These are phyloP conservation scores for Thamnophis sirtalis DNA, from an alignment of 2,113 vertebrate genomes.

Conservation along the genomic window DNA sequence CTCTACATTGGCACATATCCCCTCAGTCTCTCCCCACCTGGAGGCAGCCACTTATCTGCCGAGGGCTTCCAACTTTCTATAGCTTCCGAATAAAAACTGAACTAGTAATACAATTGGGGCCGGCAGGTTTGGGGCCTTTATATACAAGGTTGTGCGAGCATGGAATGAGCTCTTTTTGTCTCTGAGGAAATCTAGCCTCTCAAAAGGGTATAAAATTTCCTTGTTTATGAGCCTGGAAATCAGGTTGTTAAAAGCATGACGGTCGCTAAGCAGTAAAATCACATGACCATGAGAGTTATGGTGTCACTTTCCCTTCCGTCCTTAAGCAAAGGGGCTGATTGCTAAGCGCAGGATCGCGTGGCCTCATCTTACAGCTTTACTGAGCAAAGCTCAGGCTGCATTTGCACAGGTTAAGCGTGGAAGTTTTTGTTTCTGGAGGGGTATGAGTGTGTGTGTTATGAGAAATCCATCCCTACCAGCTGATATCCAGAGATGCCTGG, in stretches of 20 bases:
- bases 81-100: not conserved
- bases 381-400: not conserved
- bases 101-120: not conserved
- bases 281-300: not conserved
- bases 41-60: not conserved
- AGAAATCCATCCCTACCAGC: not conserved
- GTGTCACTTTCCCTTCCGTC: not conserved
- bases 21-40: not conserved
- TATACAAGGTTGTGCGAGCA: not conserved
- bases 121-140: not conserved
- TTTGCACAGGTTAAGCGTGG: not conserved
- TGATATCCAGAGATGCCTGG: not conserved
- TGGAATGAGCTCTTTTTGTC: not conserved
- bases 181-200: not conserved
- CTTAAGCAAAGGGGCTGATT: not conserved
- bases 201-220: not conserved
- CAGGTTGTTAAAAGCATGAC: not conserved
- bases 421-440: not conserved
- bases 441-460: not conserved
- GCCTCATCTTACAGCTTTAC: not conserved
- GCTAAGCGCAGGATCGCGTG: not conserved
- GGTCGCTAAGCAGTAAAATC: not conserved
- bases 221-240: not conserved
- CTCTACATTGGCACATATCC: not conserved
- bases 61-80: not conserved